Conservation (phyloP, 1,140 invertebrate genomes). For the Drosophila setifemur region DNA sequence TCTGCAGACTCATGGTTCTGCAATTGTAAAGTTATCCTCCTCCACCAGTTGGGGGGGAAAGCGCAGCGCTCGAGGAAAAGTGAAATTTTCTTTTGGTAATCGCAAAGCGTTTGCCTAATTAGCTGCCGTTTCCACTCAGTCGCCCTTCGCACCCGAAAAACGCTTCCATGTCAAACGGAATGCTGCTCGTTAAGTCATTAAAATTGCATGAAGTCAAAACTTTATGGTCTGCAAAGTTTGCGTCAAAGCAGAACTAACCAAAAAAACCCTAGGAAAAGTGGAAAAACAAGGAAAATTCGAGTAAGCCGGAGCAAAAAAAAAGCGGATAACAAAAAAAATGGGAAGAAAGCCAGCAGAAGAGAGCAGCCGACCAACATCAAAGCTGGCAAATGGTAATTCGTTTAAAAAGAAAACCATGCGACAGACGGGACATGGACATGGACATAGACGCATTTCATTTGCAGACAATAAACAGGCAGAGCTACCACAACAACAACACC, state of each 20-base stretch:
- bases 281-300: slow-evolving; percentile 16
- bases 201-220: slow-evolving; percentile 80
- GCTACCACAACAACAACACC: neutral
- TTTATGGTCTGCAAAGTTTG: slow-evolving; percentile 80
- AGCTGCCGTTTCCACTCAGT: slow-evolving; percentile 55
- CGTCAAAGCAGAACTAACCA: slow-evolving; percentile 65
- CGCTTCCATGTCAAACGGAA: slow-evolving; percentile 53
- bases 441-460: slow-evolving; percentile 66
- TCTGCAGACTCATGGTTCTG: slow-evolving; percentile 6
- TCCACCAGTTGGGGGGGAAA: neutral
- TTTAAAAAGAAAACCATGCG: slow-evolving; percentile 60
- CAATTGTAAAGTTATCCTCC: slow-evolving; percentile 1
- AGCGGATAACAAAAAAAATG: slow-evolving; percentile 9
- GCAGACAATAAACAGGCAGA: slow-evolving; percentile 68
- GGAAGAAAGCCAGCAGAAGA: slow-evolving; percentile 20
- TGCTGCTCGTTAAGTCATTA: slow-evolving; percentile 79
- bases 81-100: slow-evolving; percentile 66
- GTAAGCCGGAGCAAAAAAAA: slow-evolving; percentile 28
- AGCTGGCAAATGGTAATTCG: slow-evolving; percentile 73
- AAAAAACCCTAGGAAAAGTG: slow-evolving; percentile 18
- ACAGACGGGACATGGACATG: slow-evolving; percentile 33
- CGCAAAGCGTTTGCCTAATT: slow-evolving; percentile 69
- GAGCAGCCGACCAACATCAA: slow-evolving; percentile 64
- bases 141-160: slow-evolving; percentile 20
- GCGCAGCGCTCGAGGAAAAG: slow-evolving; percentile 48